These are phyloP conservation scores for Tanypteryx hageni DNA, from an alignment of 2,888 invertebrate species.

Conservation along the genomic window DNA sequence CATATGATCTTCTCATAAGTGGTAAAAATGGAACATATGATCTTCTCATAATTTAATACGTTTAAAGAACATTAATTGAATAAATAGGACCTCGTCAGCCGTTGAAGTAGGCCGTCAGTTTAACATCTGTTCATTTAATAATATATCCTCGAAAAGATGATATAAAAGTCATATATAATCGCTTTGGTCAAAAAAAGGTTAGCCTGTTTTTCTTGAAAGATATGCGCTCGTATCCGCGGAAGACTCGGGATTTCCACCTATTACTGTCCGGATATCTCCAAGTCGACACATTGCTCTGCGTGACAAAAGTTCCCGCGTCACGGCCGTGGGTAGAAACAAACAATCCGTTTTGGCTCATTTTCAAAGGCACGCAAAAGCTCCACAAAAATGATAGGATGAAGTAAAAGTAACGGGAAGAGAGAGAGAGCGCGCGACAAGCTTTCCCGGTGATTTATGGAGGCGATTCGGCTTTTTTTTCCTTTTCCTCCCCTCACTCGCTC, in stretches of 20 bases:
- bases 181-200: too few species aligned
- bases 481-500: background rate
- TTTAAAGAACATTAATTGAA: too few species aligned
- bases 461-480: background rate
- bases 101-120: too few species aligned
- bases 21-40: too few species aligned
- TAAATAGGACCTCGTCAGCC: too few species aligned
- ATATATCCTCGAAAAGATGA: too few species aligned
- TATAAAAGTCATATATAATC: too few species aligned
- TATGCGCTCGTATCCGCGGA: background rate
- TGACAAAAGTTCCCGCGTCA: background rate
- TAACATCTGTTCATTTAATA: too few species aligned
- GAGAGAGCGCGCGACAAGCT: background rate
- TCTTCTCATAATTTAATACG: too few species aligned
- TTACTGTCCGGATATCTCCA: background rate
- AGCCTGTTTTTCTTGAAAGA: too few species aligned
- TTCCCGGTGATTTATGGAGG: background rate
- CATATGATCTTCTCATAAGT: too few species aligned
- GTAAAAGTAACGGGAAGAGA: constrained; percentile 16
- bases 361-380: background rate
- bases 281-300: background rate
- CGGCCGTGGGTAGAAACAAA: background rate
- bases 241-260: background rate
- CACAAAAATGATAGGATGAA: constrained; percentile 2
- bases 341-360: constrained; percentile 11